Evolutionary conservation across 2,113 vertebrate species (phyloP).

Genomic region (Podilymbus podiceps): DNA sequence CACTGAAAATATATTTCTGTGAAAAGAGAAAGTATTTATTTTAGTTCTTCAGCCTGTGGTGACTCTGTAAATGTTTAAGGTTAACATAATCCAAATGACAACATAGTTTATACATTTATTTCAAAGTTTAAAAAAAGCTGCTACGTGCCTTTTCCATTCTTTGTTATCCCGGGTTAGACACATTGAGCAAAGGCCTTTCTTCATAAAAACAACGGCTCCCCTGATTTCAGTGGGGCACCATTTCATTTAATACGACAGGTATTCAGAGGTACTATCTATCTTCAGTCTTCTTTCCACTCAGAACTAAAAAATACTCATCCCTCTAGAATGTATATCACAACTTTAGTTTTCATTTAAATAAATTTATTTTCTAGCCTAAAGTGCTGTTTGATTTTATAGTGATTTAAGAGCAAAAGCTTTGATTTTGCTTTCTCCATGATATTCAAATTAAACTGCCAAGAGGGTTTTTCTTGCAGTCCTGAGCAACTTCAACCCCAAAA

Average conservation of each 20-base stretch:
- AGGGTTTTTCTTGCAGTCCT: not conserved
- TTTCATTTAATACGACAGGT: not conserved
- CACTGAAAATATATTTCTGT: not conserved
- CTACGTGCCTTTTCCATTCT: not conserved
- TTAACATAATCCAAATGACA: not conserved
- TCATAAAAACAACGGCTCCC: not conserved
- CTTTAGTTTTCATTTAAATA: not conserved
- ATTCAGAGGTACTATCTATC: not conserved
- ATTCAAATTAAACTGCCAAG: not conserved
- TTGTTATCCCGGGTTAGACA: not conserved
- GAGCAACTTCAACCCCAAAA: not conserved
- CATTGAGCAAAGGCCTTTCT: not conserved
- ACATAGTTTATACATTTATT: not conserved
- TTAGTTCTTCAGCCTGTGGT: not conserved
- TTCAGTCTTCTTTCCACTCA: not conserved
- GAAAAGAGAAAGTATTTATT: not conserved
- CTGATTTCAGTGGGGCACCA: not conserved
- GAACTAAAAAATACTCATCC: not conserved
- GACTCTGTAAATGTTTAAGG: not conserved
- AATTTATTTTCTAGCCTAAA: not conserved
- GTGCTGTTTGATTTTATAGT: not conserved
- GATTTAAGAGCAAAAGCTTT: not conserved
- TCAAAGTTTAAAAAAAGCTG: not conserved
- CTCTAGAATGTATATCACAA: not conserved
- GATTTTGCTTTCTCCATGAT: not conserved